Conservation (phyloP, 2,797 vertebrate species). For the Bryconaethiops microstoma region DNA sequence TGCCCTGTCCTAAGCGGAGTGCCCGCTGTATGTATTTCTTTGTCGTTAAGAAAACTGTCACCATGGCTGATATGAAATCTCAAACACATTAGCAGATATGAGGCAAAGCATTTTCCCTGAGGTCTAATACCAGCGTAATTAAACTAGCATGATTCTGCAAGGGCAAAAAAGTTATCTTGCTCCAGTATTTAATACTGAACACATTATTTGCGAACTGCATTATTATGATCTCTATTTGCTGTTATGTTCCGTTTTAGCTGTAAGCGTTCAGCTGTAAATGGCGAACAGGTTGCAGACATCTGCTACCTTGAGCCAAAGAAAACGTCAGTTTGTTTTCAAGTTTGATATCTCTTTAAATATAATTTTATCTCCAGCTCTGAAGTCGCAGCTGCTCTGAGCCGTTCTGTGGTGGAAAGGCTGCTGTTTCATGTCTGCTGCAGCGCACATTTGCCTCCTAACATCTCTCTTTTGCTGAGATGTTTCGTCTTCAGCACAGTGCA, state of each 20-base stretch:
- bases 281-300: conserved; percentile 61
- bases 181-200: not conserved
- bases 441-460: conserved; percentile 24
- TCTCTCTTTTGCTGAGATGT: not conserved
- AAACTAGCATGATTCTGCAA: no score
- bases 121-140: not conserved
- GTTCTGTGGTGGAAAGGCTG: conserved; percentile 22
- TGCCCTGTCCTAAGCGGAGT: not conserved
- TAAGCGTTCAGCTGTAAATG: conserved; percentile 46
- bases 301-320: not conserved
- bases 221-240: not conserved
- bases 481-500: not conserved
- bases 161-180: not conserved
- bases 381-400: conserved; percentile 52
- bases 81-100: not conserved
- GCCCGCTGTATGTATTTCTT: conserved; percentile 7
- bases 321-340: conserved; percentile 13
- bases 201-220: not conserved
- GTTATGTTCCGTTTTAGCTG: not conserved
- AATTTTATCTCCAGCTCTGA: conserved; percentile 59
- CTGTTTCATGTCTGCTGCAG: conserved; percentile 46
- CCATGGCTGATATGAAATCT: conserved; percentile 1
- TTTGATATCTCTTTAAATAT: conserved; percentile 59
- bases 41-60: not conserved
- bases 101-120: not conserved